Evolutionary conservation across 2,888 invertebrate genomes (phyloP), one percentile per base, ranked within the genome.

Genomic region (Lissonota sp.): DNA sequence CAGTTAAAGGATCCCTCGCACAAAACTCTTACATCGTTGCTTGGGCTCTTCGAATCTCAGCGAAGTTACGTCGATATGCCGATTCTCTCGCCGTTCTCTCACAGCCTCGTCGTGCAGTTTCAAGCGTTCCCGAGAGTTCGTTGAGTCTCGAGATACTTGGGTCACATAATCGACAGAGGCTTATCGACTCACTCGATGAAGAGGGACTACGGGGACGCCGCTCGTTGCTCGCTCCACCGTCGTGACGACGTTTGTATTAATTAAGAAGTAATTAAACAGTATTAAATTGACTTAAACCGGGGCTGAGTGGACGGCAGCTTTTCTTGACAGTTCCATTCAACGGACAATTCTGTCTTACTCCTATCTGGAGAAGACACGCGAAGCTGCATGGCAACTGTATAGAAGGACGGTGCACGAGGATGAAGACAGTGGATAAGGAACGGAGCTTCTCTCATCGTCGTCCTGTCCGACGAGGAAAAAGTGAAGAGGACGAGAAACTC

Each of bases 211-310:
- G 51, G 64, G 64, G 51, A 37, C 44, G 51, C 46, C 49, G 26
- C 37, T 16, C 51, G 14, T 49, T 69, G 67, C 46, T 55, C 66
- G 40, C 69, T 46, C 63, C 72, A 72, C 37, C 49, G 85, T 66
- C 58, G 12, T 37, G 55, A n/a, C 37, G 55, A 79, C 85, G 85
- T 87, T 88, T 85, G 84, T 87, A 87, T 89, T 89, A 88, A 88
- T 89, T 88, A 87, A 84, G 86, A 84, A 84, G 85, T 85, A 85
- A 85, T 86, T 88, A 86, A 88, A 87, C 86, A 87, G 85, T 85
- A 88, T 88, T 86, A 88, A 88, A 86, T 88, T 85, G 86, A 87
- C 85, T 87, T 80, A 85, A 76, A 77, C 79, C 80, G 81, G 70
- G 82, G 53, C 73, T 72, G 64, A 64, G 81, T 37, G 76, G 77